phyloP scores from a whole-genome alignment of 2,888 invertebrate genomes.

The Hyppa rectilinea region DNA sequence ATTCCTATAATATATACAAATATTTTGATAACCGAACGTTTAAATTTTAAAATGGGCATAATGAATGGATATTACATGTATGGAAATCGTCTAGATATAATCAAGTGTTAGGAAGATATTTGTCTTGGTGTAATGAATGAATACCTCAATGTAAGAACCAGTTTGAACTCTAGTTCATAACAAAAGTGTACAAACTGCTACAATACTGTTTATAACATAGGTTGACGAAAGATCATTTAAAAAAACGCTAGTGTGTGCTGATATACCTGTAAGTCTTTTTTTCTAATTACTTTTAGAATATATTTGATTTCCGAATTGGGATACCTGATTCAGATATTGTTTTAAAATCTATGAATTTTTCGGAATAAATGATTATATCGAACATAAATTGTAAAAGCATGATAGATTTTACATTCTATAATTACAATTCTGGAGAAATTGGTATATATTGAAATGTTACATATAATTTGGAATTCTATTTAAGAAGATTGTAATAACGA shows the following conservation, averaged over 20 bases:
- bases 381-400: constrained; percentile 81
- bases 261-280: constrained; percentile 71
- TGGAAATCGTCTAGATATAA: constrained; percentile 73
- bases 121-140: constrained; percentile 80
- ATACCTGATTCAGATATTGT: constrained; percentile 72
- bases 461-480: constrained; percentile 83
- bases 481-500: constrained; percentile 77
- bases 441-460: constrained; percentile 85
- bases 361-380: constrained; percentile 80
- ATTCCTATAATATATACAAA: constrained; percentile 70
- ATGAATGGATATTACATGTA: constrained; percentile 79
- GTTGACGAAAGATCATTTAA: constrained; percentile 57
- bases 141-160: constrained; percentile 79
- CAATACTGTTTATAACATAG: constrained; percentile 60
- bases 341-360: constrained; percentile 72
- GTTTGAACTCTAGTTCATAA: constrained; percentile 68
- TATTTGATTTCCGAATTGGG: constrained; percentile 75
- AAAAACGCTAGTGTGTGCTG: constrained; percentile 73
- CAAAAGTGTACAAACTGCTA: constrained; percentile 75
- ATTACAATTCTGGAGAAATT: constrained; percentile 80
- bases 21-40: constrained; percentile 83
- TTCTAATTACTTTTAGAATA: constrained; percentile 69
- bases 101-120: constrained; percentile 70
- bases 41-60: constrained; percentile 81
- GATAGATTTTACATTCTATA: constrained; percentile 79